Conservation (phyloP, 2,888 invertebrate genomes). For the Ochlodes sylvanus region DNA sequence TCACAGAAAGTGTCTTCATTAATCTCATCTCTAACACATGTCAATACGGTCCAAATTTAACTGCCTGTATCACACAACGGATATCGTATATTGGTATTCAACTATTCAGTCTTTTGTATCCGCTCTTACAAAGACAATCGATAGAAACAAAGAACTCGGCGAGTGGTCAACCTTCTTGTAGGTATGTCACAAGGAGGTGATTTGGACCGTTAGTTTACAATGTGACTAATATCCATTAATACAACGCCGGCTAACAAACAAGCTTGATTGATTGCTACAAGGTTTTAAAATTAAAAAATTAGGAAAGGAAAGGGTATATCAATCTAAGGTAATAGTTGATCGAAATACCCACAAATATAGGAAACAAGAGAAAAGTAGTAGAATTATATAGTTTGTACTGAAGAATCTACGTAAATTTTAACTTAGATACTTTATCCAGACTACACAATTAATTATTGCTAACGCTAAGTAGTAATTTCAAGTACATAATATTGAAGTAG, state of each 20-base stretch:
- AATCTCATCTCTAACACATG: slow-evolving; percentile 42
- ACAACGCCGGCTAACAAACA: neutral
- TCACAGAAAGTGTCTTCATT: slow-evolving; percentile 28
- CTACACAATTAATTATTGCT: too few relatives aligned
- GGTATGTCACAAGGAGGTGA: slow-evolving; percentile 59
- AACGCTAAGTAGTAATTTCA: too few relatives aligned
- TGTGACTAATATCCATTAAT: slow-evolving; percentile 30
- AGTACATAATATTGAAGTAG: too few relatives aligned
- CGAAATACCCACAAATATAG: too few relatives aligned
- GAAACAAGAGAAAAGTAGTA: too few relatives aligned
- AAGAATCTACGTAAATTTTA: too few relatives aligned
- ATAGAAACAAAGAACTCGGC: slow-evolving; percentile 70
- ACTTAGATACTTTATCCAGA: too few relatives aligned
- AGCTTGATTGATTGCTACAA: slow-evolving; percentile 3
- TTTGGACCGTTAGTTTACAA: slow-evolving; percentile 56
- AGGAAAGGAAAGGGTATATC: neutral
- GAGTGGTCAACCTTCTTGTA: slow-evolving; percentile 67
- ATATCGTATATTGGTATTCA: slow-evolving; percentile 11
- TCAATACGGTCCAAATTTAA: slow-evolving; percentile 49
- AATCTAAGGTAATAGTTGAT: too few relatives aligned
- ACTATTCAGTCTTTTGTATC: slow-evolving; percentile 70
- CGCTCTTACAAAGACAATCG: slow-evolving; percentile 71
- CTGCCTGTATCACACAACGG: neutral
- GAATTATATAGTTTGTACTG: too few relatives aligned
- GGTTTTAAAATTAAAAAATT: neutral